Base-by-base conservation (phyloP, 1,140 invertebrate species). In the Rhagoletis pomonella region DNA sequence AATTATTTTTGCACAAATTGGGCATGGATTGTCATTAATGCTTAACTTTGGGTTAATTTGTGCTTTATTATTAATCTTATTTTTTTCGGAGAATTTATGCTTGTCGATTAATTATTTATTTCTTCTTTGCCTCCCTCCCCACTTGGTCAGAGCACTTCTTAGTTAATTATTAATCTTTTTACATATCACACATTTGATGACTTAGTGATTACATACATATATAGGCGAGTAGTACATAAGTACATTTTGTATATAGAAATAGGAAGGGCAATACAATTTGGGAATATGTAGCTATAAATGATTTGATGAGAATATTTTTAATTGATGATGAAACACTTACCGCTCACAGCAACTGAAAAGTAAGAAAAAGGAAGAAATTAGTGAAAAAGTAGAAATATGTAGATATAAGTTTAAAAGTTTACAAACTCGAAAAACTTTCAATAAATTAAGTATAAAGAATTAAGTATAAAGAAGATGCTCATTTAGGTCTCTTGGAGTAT, bases 131-230 rank as follows among this genome's bases (percentile, higher is more conserved):
- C 12, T 47, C n/a, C 3, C 12, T 47, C n/a, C 39, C 39, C 29
- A 29, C 29, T 9, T 42, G 64, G 64, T 9, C 39, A 19, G 39
- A 2, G 50, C 50, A 10, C 7, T 73, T 73, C 39, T 39, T 73
- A 42, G 3, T 73, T 73, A 73, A 73, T 73, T 73, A 42, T 73
- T 73, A 47, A 29, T 29, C 29, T 29, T 29, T 73, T 73, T 73
- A 73, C 17, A 39, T 47, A 47, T 73, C 17, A 14, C 9, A 29
- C 19, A 65, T 65, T 65, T 73, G 39, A 73, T 73, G 60, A 62
- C 10, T 55, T 62, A n/a, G 0, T 44, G 67, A 73, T 73, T 39
- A 73, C 12, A 14, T 67, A 29, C 29, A 29, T 29, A 29, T 29
- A 29, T 29, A 29, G 29, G 29, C 29, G 29, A 29, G 29, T 29